Evolutionary conservation across 37 sponge, comb jelly and placozoan species (phyloP).

Genomic region (Tethya wilhelma): DNA sequence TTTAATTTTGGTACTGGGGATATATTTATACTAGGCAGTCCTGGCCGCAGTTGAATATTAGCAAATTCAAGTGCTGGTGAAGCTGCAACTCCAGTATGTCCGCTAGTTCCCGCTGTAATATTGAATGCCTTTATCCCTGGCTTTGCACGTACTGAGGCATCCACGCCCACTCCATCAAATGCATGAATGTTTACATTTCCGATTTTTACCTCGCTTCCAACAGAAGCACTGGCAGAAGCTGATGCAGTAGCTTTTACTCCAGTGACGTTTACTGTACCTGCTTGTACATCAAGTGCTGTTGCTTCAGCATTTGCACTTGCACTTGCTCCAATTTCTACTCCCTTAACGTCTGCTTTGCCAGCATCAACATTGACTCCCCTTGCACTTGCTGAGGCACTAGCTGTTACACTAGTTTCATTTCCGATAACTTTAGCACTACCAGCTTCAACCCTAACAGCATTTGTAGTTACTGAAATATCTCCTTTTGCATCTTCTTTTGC

Average conservation of each 20-base stretch:
- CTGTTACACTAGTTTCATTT: background rate
- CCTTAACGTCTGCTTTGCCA: constrained; percentile 3
- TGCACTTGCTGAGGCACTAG: constrained; percentile 7
- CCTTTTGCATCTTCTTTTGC: background rate
- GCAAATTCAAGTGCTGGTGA: background rate
- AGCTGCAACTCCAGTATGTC: constrained; percentile 4
- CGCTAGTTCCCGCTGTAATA: background rate
- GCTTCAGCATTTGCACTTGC: constrained; percentile 3
- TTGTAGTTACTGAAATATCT: background rate
- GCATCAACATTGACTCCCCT: background rate
- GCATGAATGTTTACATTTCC: background rate
- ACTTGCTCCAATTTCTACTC: background rate
- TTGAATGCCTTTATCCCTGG: constrained; percentile 2
- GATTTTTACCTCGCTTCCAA: background rate
- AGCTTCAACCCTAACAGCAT: background rate
- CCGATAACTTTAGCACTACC: constrained; percentile 1
- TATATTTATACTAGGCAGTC: background rate
- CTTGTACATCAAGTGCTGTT: background rate
- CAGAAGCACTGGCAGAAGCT: constrained; percentile 10
- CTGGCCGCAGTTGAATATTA: background rate
- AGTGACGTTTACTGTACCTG: background rate
- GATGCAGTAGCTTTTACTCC: background rate
- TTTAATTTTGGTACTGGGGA: background rate
- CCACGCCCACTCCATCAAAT: constrained; percentile 2
- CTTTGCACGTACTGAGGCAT: background rate